Percentiles rank a stretch among this genome's conserved stretches.
phyloP scores from a whole-genome alignment of 2,888 invertebrate species.

The Andrena dorsata region DNA sequence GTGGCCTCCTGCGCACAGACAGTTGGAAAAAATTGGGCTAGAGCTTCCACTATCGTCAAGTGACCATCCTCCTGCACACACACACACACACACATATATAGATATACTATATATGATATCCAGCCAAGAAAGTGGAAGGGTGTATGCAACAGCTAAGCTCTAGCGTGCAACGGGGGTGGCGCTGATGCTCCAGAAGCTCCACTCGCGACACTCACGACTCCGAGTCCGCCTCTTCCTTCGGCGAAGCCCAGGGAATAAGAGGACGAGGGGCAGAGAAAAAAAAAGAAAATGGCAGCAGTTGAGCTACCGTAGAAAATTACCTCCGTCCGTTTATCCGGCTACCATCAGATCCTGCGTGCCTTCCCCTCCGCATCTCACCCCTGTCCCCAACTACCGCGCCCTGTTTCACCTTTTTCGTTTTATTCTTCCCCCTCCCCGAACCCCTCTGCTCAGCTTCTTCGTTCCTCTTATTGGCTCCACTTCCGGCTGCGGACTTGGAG shows the following conservation, averaged over 20 bases:
- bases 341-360: constrained; percentile 62
- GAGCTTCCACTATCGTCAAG: constrained; percentile 28
- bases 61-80: constrained; percentile 11
- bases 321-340: constrained; percentile 67
- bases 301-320: constrained; percentile 72
- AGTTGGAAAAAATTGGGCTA: constrained; percentile 4
- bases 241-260: neutral
- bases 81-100: too few relatives aligned
- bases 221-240: constrained; percentile 19
- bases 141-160: neutral
- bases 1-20: constrained; percentile 11
- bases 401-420: constrained; percentile 12
- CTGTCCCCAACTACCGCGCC: constrained; percentile 8
- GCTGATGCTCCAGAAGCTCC: constrained; percentile 35
- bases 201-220: constrained; percentile 47
- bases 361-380: constrained; percentile 10
- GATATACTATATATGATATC: too few relatives aligned
- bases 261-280: constrained; percentile 20
- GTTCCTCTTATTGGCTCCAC: constrained; percentile 29
- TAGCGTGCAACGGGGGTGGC: neutral
- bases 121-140: neutral
- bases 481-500: constrained; percentile 11
- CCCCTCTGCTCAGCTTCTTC: neutral
- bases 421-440: neutral
- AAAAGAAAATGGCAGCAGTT: constrained; percentile 55